Conservation (phyloP, 2,888 invertebrate genomes). For the Leptinotarsa haldemani region DNA sequence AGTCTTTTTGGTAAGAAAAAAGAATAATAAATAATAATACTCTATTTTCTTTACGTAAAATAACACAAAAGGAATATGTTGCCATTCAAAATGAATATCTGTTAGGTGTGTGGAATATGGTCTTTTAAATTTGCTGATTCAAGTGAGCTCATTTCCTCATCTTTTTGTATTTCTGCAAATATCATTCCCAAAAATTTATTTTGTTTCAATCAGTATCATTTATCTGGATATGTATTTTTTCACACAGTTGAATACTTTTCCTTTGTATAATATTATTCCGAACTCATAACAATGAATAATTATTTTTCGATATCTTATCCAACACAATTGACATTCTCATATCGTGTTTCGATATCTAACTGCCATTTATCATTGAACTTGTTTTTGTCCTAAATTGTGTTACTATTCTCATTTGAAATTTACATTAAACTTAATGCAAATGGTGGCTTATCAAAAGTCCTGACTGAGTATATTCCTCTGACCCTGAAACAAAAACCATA, state of each 20-base stretch:
- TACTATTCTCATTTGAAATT: constrained; percentile 27
- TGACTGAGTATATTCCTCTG: constrained; percentile 58
- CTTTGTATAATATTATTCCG: not conserved
- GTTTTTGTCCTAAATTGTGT: not conserved
- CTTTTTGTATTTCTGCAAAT: too few relatives aligned
- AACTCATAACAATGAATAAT: not conserved
- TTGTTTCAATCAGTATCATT: too few relatives aligned
- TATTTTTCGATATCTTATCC: constrained; percentile 15
- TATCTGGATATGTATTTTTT: too few relatives aligned
- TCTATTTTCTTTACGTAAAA: too few relatives aligned
- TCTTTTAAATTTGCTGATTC: too few relatives aligned
- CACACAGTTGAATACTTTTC: not conserved
- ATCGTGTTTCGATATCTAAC: not conserved
- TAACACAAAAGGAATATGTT: too few relatives aligned
- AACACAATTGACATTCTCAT: constrained; percentile 10
- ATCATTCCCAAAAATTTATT: too few relatives aligned
- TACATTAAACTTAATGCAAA: constrained; percentile 51
- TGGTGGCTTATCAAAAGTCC: constrained; percentile 55
- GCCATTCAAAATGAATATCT: too few relatives aligned
- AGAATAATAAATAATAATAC: too few relatives aligned
- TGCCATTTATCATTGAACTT: not conserved
- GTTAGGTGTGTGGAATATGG: too few relatives aligned
- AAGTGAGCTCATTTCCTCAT: too few relatives aligned
- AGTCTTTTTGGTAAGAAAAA: too few relatives aligned
- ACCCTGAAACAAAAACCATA: constrained; percentile 55